A percentile compares a stretch with the other conserved stretches of the same genome.
Conservation (phyloP, 2,888 invertebrate genomes). For the Trichogramma evanescens region DNA sequence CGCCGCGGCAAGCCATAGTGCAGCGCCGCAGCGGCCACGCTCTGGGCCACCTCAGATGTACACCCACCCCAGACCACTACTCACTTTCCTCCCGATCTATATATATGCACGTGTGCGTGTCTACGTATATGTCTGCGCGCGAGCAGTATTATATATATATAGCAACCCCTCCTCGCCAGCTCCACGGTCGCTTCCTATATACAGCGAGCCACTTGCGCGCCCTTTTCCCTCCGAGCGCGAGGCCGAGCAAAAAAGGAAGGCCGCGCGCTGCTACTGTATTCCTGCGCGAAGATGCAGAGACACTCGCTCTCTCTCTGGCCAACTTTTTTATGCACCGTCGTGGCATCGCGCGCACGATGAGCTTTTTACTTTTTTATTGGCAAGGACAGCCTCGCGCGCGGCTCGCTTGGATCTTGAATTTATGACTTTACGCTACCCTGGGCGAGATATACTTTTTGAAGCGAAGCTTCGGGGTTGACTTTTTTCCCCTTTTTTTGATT, state of each 20-base stretch:
- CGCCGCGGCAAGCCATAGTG: slow-evolving; percentile 35
- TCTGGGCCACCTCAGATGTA: slow-evolving; percentile 43
- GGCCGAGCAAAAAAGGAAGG: too few species aligned
- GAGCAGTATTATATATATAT: too few species aligned
- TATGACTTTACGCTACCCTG: too few species aligned
- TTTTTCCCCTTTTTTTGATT: too few species aligned
- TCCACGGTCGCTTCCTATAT: slow-evolving; percentile 24
- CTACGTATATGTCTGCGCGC: too few species aligned
- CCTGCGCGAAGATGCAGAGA: not conserved
- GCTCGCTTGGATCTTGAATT: too few species aligned
- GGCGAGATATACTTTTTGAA: too few species aligned
- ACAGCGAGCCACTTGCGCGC: slow-evolving; percentile 25
- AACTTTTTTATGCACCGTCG: not conserved
- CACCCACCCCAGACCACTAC: slow-evolving; percentile 21
- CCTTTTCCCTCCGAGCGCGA: slow-evolving; percentile 27
- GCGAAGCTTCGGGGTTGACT: too few species aligned
- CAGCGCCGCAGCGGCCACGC: slow-evolving; percentile 44
- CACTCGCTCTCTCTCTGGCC: slow-evolving; percentile 10
- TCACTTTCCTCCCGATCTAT: slow-evolving; percentile 18
- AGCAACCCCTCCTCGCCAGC: slow-evolving; percentile 26
- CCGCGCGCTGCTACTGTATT: not conserved
- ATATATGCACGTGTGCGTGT: too few species aligned
- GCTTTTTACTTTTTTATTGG: too few species aligned
- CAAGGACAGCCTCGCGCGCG: too few species aligned
- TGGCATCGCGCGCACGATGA: not conserved